A percentile compares a stretch with the other conserved stretches of the same genome.
phyloP scores from a whole-genome alignment of 2,797 vertebrate genomes.

The Rousettus madagascariensis region DNA sequence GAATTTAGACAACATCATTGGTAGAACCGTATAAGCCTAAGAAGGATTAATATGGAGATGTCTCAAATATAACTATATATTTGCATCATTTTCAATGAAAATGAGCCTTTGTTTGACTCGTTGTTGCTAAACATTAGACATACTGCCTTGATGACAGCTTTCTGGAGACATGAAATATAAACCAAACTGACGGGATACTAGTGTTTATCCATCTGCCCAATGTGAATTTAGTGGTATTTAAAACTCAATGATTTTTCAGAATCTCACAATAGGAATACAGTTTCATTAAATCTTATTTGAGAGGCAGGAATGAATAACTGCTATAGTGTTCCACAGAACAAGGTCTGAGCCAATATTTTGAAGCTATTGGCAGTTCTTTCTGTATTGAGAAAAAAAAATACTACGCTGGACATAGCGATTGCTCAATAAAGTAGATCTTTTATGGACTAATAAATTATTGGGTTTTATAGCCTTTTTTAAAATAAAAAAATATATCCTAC shows the following conservation, averaged over 20 bases:
- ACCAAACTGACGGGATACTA: background rate
- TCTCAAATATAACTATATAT: background rate
- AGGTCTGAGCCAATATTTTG: conserved; percentile 7
- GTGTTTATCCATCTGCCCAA: background rate
- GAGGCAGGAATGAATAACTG: background rate
- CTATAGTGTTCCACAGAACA: background rate
- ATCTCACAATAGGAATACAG: background rate
- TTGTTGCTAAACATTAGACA: conserved; percentile 29
- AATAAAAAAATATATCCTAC: background rate
- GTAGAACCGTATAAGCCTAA: background rate
- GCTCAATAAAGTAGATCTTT: background rate
- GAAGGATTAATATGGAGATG: background rate
- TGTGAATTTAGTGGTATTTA: background rate
- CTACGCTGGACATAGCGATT: background rate
- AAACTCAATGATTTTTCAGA: background rate
- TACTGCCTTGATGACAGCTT: background rate
- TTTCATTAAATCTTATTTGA: background rate
- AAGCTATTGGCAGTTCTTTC: conserved; percentile 6
- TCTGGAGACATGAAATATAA: background rate
- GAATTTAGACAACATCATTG: background rate
- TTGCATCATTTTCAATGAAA: background rate
- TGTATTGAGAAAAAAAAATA: background rate
- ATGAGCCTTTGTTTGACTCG: background rate
- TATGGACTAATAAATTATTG: background rate
- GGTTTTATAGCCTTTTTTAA: conserved; percentile 49